Base-by-base conservation (phyloP, 2,888 invertebrate genomes). In the Galeruca laticollis region DNA sequence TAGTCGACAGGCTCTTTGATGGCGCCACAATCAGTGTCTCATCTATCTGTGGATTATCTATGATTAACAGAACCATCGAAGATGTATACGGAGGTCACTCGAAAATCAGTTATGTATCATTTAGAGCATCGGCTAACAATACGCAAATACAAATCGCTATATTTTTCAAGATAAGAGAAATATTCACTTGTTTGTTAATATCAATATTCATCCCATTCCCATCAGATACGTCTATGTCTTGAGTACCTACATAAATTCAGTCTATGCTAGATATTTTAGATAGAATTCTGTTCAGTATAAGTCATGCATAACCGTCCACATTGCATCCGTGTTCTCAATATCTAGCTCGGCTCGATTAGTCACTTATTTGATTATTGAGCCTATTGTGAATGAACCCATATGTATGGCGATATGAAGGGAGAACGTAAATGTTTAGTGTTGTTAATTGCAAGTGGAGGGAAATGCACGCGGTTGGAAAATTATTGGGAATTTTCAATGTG, bases 341-440 rank as follows among this genome's bases (percentile, higher is more conserved):
- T 69, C 69, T 62, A 59, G 51, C 51, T 21, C 59, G 62, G 31
- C 49, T 69, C 64, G 64, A 64, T 64, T 63, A 69, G 63, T 63
- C 63, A 56, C 33, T 68, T 61, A 68, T 57, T 52, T 63, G 63
- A 64, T 64, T 64, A 64, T 64, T 64, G 64, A 64, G 64, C 64
- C 64, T 33, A 57, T 64, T 64, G 56, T 64, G 56, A 57, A 64
- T 64, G 64, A 64, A 64, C 57, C 37, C 64, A 64, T 64, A 64
- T 57, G 57, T 64, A 56, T 40, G 26, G 37, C 33, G 10, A 26
- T 31, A 57, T 40, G 21, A 57, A 57, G 6, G 31, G 57, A 52
- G 15, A 15, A 15, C 47, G 47, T 31, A 57, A 64, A 57, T 64
- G 57, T 64, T 64, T 64, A 47, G 47, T 64, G 64, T 49, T 57